A percentile compares a stretch with the other conserved stretches of the same genome.
Evolutionary conservation across 2,113 vertebrate species (phyloP).

Genomic region (Ptilorrhoa leucosticta): DNA sequence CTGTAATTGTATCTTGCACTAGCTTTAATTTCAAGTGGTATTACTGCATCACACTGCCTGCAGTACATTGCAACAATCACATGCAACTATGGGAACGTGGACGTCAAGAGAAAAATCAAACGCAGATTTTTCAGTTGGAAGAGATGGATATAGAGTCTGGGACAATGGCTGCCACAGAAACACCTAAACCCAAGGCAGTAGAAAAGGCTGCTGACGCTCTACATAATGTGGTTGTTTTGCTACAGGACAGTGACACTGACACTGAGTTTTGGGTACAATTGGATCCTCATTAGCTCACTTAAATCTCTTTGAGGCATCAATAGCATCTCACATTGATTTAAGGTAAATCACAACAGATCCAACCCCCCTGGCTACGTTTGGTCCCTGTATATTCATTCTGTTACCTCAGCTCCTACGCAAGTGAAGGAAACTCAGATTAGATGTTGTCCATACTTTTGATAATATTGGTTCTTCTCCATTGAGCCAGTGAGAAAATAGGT

Average conservation of each 20-base stretch:
- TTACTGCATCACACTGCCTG: neutral
- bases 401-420: neutral
- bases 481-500: neutral
- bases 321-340: neutral
- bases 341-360: neutral
- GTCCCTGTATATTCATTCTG: neutral
- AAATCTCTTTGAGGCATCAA: neutral
- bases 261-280: neutral
- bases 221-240: neutral
- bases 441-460: neutral
- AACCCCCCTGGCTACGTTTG: neutral
- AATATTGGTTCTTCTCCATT: neutral
- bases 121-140: neutral
- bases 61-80: neutral
- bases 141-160: neutral
- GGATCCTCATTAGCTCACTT: neutral
- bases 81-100: neutral
- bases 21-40: neutral
- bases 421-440: neutral
- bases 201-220: neutral
- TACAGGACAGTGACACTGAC: neutral
- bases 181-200: neutral
- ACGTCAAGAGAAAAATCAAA: neutral
- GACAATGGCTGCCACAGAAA: neutral
- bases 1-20: neutral